Evolutionary conservation across 2,113 vertebrate genomes (phyloP).

Genomic region (Elephas maximus): DNA sequence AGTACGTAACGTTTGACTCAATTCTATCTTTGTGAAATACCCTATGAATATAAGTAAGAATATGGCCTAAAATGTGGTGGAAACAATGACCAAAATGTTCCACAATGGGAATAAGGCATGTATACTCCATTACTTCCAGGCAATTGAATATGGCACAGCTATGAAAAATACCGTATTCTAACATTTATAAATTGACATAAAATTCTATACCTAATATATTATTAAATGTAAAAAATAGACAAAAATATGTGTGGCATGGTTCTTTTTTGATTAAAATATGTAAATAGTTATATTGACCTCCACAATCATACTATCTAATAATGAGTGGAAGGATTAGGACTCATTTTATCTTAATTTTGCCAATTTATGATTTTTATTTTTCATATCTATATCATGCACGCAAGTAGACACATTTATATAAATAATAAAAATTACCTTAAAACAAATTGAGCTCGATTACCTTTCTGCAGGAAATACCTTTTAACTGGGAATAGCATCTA

Average conservation of each 20-base stretch:
- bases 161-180: background rate
- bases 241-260: too few species aligned
- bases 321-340: background rate
- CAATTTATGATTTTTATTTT: background rate
- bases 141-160: background rate
- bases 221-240: background rate
- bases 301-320: too few species aligned
- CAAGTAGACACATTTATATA: background rate
- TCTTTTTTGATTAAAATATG: too few species aligned
- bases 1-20: too few species aligned
- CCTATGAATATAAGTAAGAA: background rate
- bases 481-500: background rate
- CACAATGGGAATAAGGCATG: background rate
- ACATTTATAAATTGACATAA: background rate
- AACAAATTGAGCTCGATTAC: background rate
- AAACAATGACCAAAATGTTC: background rate
- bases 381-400: background rate
- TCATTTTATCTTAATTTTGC: background rate
- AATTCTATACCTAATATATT: background rate
- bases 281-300: too few species aligned
- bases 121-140: background rate
- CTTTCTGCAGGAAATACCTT: background rate
- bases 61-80: background rate
- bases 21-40: background rate
- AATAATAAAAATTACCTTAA: background rate